A percentile compares a stretch with the other conserved stretches of the same genome.
These are phyloP conservation scores for Synergus gifuensis DNA, from an alignment of 2,888 invertebrate genomes.

Conservation along the genomic window DNA sequence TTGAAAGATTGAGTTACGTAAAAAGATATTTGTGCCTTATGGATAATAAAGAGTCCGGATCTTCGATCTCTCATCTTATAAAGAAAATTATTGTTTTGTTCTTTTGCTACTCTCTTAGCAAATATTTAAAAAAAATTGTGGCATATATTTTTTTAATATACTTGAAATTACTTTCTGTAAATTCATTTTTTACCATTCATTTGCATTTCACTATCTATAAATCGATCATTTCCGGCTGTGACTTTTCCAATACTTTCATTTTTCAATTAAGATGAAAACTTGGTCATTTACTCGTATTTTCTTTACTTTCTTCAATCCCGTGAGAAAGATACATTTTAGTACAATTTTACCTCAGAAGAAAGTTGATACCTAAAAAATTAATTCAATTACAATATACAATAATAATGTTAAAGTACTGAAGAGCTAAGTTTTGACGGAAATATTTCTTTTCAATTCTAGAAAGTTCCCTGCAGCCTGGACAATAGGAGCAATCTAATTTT, in stretches of 20 bases:
- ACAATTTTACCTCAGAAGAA: neutral
- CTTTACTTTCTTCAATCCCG: slow-evolving; percentile 12
- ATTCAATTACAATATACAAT: no score
- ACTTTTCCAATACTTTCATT: slow-evolving; percentile 33
- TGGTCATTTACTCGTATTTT: slow-evolving; percentile 4
- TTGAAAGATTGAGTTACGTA: neutral
- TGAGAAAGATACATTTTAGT: neutral
- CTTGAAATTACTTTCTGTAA: no score
- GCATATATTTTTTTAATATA: neutral
- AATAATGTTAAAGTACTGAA: no score
- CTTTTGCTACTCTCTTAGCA: neutral
- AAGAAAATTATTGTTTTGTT: neutral
- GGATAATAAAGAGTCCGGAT: neutral
- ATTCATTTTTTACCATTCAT: neutral
- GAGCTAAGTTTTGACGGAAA: neutral
- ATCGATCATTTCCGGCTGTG: neutral
- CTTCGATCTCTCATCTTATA: neutral
- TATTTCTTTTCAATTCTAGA: slow-evolving; percentile 26
- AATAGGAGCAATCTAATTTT: neutral
- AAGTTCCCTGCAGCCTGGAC: neutral
- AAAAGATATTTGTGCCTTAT: neutral
- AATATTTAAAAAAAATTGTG: neutral
- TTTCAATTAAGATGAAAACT: slow-evolving; percentile 17
- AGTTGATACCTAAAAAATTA: neutral
- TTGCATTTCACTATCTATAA: neutral